Conservation (phyloP, 1,140 invertebrate genomes). For the Brachionus rotundiformis region DNA sequence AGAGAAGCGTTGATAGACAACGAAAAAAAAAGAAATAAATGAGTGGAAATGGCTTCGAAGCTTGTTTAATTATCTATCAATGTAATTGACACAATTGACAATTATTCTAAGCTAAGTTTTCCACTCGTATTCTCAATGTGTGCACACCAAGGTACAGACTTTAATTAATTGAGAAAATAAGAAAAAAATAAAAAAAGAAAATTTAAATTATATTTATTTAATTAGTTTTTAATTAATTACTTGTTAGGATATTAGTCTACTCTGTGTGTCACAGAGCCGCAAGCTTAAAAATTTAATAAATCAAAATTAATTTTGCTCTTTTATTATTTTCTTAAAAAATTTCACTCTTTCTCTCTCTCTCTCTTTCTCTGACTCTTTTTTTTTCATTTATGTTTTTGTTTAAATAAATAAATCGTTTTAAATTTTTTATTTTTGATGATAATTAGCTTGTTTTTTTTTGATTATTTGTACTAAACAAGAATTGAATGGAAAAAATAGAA, state of each 20-base stretch:
- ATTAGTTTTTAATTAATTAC: too few relatives aligned
- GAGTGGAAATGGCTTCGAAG: constrained; percentile 1
- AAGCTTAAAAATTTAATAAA: not conserved
- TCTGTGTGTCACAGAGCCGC: not conserved
- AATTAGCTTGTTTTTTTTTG: too few relatives aligned
- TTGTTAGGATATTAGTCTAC: too few relatives aligned
- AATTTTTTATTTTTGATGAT: not conserved
- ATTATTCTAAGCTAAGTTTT: not conserved
- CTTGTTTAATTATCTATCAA: constrained; percentile 32
- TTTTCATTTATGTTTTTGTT: not conserved
- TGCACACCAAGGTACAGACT: not conserved
- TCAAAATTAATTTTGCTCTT: too few relatives aligned
- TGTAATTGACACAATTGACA: constrained; percentile 19
- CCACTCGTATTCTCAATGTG: not conserved
- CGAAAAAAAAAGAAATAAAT: too few relatives aligned
- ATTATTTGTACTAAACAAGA: too few relatives aligned
- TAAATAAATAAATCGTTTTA: not conserved
- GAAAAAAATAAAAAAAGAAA: not conserved
- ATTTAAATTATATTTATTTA: too few relatives aligned
- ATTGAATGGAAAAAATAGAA: too few relatives aligned
- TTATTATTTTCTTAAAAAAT: too few relatives aligned
- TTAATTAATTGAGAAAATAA: not conserved
- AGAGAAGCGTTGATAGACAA: too few relatives aligned
- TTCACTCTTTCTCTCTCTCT: not conserved
- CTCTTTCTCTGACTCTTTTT: not conserved